These are phyloP conservation scores for Camponotus fellah DNA, from an alignment of 2,888 invertebrate species.

Conservation along the genomic window DNA sequence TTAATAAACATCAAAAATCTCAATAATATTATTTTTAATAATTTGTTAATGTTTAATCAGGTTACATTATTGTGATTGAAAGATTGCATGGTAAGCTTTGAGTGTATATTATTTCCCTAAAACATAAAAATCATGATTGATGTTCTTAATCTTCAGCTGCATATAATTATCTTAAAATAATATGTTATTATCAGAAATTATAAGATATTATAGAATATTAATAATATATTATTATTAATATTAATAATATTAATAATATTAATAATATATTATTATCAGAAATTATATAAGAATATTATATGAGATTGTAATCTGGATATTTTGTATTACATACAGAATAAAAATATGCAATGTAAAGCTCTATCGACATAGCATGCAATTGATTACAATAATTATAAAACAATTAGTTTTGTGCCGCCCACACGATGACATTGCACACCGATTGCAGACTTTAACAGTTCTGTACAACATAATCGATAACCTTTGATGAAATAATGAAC, in stretches of 20 bases:
- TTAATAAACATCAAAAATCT: background rate
- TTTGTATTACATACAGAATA: background rate
- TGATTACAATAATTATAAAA: slow-evolving; percentile 45
- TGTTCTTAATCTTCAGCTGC: slow-evolving; percentile 1
- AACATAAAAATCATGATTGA: slow-evolving; percentile 1
- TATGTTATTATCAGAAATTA: slow-evolving; percentile 12
- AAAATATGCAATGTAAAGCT: slow-evolving; percentile 13
- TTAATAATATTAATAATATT: too few species aligned
- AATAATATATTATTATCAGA: slow-evolving; percentile 15
- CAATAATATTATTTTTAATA: background rate
- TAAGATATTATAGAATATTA: slow-evolving; percentile 8
- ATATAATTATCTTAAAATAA: slow-evolving; percentile 21
- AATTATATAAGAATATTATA: slow-evolving; percentile 1
- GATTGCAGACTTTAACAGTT: slow-evolving; percentile 16
- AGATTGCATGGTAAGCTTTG: background rate
- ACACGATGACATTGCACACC: slow-evolving; percentile 12
- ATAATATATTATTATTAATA: too few species aligned
- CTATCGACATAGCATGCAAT: slow-evolving; percentile 10
- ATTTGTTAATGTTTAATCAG: background rate
- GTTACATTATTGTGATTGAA: background rate
- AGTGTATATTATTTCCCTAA: background rate
- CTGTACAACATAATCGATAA: slow-evolving; percentile 55
- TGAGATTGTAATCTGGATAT: background rate
- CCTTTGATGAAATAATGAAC: slow-evolving; percentile 61
- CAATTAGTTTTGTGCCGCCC: slow-evolving; percentile 38